phyloP scores from a whole-genome alignment of 2,113 vertebrate genomes.

The Mirza zaza region DNA sequence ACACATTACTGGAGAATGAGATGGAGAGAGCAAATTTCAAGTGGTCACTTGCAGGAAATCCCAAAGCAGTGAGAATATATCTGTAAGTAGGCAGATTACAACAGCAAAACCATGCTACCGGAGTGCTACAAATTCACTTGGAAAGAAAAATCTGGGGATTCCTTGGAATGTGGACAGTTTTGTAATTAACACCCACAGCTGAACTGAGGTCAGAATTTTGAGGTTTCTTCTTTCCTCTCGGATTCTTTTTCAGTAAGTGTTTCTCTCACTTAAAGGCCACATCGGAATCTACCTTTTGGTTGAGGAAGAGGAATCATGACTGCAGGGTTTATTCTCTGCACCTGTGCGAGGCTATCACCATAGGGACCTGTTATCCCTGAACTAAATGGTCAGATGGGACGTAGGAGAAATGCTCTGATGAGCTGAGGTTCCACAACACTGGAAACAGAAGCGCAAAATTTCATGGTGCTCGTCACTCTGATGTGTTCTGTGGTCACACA shows the following conservation, averaged over 20 bases:
- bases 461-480: accelerated
- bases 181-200: background rate
- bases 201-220: background rate
- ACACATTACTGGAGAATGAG: background rate
- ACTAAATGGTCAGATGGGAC: background rate
- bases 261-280: background rate
- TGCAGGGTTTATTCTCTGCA: background rate
- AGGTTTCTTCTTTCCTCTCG: background rate
- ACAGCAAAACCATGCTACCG: background rate
- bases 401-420: background rate
- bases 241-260: background rate
- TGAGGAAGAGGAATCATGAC: background rate
- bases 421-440: background rate
- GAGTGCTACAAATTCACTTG: background rate
- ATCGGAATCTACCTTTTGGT: background rate
- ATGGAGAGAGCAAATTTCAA: background rate
- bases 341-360: background rate
- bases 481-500: background rate
- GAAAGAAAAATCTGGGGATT: background rate
- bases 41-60: background rate
- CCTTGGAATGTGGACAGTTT: background rate
- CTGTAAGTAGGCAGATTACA: background rate
- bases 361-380: background rate
- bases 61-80: background rate
- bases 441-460: background rate